Percentiles rank a stretch among this genome's conserved stretches.
These are phyloP conservation scores for Hucho hucho DNA, from an alignment of 2,113 vertebrate genomes.

Conservation along the genomic window DNA sequence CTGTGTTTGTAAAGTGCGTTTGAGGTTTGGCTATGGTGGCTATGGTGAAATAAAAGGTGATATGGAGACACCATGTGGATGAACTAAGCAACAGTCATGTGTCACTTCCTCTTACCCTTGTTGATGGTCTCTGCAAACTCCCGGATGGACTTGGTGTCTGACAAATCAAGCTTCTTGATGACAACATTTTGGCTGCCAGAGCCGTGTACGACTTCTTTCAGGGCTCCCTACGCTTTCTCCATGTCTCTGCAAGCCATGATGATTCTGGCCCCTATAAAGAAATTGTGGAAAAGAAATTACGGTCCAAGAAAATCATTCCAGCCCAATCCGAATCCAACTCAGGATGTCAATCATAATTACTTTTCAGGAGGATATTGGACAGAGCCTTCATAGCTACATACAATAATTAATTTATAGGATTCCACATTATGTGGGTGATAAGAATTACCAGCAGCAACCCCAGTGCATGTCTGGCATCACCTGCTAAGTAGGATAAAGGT, in stretches of 20 bases:
- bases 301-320: background rate
- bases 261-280: slow-evolving; percentile 63
- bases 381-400: no score
- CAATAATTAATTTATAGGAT: no score
- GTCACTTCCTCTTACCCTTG: slow-evolving; percentile 50
- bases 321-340: background rate
- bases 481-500: no score
- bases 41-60: no score
- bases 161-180: slow-evolving; percentile 71
- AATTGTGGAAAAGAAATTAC: background rate
- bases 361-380: no score
- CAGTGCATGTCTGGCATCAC: no score
- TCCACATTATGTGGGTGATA: no score
- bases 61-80: background rate
- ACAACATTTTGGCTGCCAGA: slow-evolving; percentile 65
- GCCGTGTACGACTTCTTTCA: slow-evolving; percentile 60
- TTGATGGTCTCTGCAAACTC: slow-evolving; percentile 75
- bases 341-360: no score
- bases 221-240: slow-evolving; percentile 58
- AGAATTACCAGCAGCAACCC: no score
- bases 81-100: background rate
- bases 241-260: slow-evolving; percentile 75
- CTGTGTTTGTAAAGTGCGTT: no score
- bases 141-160: slow-evolving; percentile 71
- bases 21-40: no score